A percentile compares a stretch with the other conserved stretches of the same genome.
Evolutionary conservation across 2,113 vertebrate genomes (phyloP).

Genomic region (Archilochus colubris): DNA sequence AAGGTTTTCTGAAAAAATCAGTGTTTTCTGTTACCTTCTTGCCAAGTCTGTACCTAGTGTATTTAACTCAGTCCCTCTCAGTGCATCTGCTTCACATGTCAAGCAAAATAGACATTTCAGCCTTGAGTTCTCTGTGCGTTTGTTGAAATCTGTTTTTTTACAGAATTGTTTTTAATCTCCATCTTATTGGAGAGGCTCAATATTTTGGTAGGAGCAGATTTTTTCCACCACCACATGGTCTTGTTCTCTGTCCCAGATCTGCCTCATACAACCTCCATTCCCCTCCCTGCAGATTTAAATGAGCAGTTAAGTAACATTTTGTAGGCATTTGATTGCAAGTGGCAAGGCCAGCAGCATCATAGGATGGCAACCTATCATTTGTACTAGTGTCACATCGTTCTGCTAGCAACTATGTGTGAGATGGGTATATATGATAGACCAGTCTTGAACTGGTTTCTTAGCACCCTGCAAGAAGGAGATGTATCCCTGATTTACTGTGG

Average conservation of each 20-base stretch:
- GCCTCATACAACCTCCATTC: not conserved
- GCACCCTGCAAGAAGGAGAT: not conserved
- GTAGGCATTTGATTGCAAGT: not conserved
- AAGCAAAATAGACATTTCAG: not conserved
- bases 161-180: not conserved
- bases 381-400: not conserved
- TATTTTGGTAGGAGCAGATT: not conserved
- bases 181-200: not conserved
- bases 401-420: not conserved
- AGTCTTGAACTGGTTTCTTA: not conserved
- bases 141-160: not conserved
- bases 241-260: not conserved
- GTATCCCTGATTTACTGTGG: not conserved
- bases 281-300: not conserved
- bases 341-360: not conserved
- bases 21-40: not conserved
- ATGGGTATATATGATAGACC: not conserved
- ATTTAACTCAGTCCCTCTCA: not conserved
- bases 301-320: not conserved
- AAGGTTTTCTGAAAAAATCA: not conserved
- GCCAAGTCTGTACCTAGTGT: not conserved
- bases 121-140: not conserved
- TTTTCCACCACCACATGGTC: accelerated
- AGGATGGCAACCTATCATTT: not conserved
- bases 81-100: not conserved